These are phyloP conservation scores for Tiliacea citrago DNA, from an alignment of 2,888 invertebrate species.

Conservation along the genomic window DNA sequence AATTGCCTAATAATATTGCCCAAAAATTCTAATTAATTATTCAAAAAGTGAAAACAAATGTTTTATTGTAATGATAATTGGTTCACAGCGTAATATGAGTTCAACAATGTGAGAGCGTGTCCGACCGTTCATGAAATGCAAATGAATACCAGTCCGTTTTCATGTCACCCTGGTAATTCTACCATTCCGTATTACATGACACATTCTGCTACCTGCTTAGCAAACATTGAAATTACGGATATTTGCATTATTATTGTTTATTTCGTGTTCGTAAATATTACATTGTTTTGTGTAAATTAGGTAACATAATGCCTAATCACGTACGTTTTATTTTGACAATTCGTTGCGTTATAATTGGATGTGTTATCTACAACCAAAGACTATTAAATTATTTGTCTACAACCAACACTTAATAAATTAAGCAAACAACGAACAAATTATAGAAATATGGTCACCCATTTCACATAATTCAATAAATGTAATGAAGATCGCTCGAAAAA, in stretches of 20 bases:
- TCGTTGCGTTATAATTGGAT: neutral
- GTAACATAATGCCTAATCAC: constrained; percentile 36
- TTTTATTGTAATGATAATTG: constrained; percentile 50
- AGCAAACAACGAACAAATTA: neutral
- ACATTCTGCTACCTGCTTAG: constrained; percentile 30
- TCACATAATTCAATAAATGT: neutral
- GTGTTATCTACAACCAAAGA: neutral
- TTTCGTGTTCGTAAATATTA: constrained; percentile 28
- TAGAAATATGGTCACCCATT: neutral
- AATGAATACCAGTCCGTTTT: constrained; percentile 61
- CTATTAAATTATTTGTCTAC: too few relatives aligned
- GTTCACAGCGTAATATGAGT: constrained; percentile 43
- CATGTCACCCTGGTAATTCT: constrained; percentile 61
- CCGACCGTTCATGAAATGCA: constrained; percentile 60
- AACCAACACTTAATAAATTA: neutral
- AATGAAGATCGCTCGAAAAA: constrained; percentile 13
- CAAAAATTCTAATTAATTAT: constrained; percentile 12
- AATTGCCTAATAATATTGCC: neutral
- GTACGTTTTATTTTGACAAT: constrained; percentile 22
- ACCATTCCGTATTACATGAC: constrained; percentile 31
- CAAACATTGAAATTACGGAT: constrained; percentile 37
- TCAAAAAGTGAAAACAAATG: constrained; percentile 31
- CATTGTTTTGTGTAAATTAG: constrained; percentile 34
- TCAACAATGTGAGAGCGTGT: constrained; percentile 48
- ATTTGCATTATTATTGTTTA: constrained; percentile 32